Base-by-base conservation (phyloP, 2,113 vertebrate genomes). In the Lamprologus lemairii region DNA sequence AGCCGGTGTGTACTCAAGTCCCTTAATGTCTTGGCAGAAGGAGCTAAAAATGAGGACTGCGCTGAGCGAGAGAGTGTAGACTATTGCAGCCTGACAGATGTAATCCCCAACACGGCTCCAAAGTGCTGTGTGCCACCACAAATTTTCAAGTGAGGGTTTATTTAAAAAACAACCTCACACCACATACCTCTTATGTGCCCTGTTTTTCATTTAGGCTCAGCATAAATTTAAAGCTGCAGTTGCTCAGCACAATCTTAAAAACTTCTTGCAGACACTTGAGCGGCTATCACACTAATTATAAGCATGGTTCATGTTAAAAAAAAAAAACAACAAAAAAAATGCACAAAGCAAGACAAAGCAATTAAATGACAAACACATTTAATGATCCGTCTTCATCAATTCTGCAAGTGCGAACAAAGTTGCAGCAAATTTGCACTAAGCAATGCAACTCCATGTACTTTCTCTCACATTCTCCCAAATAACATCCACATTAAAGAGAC, bases 91-190 rank as follows among this genome's bases (percentile, higher is more conserved):
- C 91, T 94, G 94, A 94, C 93, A 94, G 86, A 94, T 93, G 87
- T 95, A 92, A 96, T 94, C 91, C 93, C 82, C 79, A 81, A 93
- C 91, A 90, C 81, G 5, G 88, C 89, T 95, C 91, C 91, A 92
- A 91, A 94, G 92, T 87, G 91, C 90, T 80, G 92, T 68, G 81
- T 90, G 93, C 88, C 93, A 92, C 94, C 94, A 86, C 90, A 93
- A 86, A 89, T 86, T 92, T 85, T 88, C 73, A 60, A 81, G 87
- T 81, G 84, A 88, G 89, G 83, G 91, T 92, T 93, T 95, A 91
- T 93, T 93, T 93, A 86, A 89, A 94, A 94, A 95, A 93, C 92
- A 95, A 90, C 47, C 91, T 92, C 92, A 90, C 94, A 93, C 94
- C 92, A 91, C 90, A 93, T 89, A 86, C 68, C 92, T 91, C 94